Base-by-base conservation (phyloP, 1,140 invertebrate species). In the Drosophila rufa region DNA sequence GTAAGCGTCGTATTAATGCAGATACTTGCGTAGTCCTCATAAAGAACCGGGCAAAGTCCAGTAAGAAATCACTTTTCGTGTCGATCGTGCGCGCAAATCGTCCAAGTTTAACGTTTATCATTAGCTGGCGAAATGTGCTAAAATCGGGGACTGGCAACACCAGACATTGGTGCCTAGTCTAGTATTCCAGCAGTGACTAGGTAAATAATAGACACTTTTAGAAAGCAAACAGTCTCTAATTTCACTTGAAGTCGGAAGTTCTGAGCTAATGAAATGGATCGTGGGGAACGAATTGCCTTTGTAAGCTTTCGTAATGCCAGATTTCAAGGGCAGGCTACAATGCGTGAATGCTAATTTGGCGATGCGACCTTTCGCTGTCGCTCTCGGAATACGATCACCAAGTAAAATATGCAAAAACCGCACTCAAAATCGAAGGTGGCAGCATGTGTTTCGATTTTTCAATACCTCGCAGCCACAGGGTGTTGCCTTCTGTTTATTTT, bases 351-450 rank as follows among this genome's bases (percentile, higher is more conserved):
- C 74, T 65, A 66, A 76, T 76, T 66, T 75, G 45, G 59, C 9
- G 51, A 40, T 56, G 51, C 45, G 59, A 76, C 60, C 71, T 76
- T 73, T 59, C 55, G 38, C 58, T 60, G 68, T 60, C 38, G 40
- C 50, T 25, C 71, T 60, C 40, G 68, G 40, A 68, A 53, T 77
- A 60, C 75, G 74, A 76, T 53, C 53, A 22, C 27, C 27, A n/a
- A 27, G 53, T 71, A 50, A 73, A 71, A 73, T 71, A 73, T 73
- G 67, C 69, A 59, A 51, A 71, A 73, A 71, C 46, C 67, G 53
- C 69, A 73, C 59, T 43, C 15, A 22, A 36, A 76, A 66, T 22
- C 30, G 19, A 56, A 40, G 47, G 51, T 22, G 19, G 22, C 43
- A 17, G 12, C 27, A 30, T 55, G 40, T 30, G 56, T 73, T 48